phyloP scores from a whole-genome alignment of 2,888 invertebrate species.

The Oegoconia quadripuncta region DNA sequence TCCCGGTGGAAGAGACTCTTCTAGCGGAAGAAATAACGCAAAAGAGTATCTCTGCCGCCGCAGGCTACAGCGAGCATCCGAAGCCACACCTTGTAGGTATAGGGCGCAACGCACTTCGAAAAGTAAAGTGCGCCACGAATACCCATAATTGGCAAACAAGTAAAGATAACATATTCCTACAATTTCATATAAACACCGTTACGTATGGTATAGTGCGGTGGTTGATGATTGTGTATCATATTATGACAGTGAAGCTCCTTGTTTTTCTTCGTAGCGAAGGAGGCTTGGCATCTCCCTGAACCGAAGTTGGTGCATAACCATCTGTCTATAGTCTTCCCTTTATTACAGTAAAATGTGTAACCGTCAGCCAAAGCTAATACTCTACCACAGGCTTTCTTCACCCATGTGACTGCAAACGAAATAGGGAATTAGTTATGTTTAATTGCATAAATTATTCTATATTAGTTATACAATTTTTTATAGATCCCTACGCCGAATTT shows the following conservation, averaged over 20 bases:
- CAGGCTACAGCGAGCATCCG: too few species aligned
- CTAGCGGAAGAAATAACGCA: too few species aligned
- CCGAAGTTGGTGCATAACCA: conserved; percentile 27
- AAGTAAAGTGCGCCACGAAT: too few species aligned
- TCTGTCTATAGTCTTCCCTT: conserved; percentile 14
- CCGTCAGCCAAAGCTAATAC: conserved; percentile 31
- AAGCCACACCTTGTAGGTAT: too few species aligned
- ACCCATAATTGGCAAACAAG: too few species aligned
- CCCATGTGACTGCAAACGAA: conserved; percentile 26
- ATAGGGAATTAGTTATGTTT: background rate
- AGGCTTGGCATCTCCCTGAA: conserved; percentile 5
- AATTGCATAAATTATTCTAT: too few species aligned
- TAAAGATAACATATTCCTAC: too few species aligned
- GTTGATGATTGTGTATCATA: conserved; percentile 4
- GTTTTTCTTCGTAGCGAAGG: conserved; percentile 3
- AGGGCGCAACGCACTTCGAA: too few species aligned
- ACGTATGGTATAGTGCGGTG: conserved; percentile 1
- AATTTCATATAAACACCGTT: conserved; percentile 3
- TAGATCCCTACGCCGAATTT: too few species aligned
- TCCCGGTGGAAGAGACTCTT: too few species aligned
- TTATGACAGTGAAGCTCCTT: conserved; percentile 2
- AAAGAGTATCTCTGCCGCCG: too few species aligned
- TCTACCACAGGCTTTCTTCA: conserved; percentile 28
- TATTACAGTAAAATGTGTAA: conserved; percentile 32
- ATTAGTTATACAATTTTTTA: too few species aligned